These are phyloP conservation scores for Pimephales promelas DNA, from an alignment of 2,113 vertebrate genomes.

Conservation along the genomic window DNA sequence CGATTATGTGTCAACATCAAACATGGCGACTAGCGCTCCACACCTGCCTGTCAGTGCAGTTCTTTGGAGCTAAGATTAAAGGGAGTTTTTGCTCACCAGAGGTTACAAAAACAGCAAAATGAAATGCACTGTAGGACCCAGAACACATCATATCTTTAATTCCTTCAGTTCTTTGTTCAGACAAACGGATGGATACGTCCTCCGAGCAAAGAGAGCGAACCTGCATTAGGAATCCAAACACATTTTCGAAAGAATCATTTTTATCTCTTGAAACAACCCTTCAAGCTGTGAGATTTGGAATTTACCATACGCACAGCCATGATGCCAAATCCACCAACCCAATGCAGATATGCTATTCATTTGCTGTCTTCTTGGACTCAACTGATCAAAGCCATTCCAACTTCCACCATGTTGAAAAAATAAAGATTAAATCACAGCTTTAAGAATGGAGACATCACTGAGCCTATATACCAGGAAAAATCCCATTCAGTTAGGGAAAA, in stretches of 20 bases:
- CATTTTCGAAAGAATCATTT: background rate
- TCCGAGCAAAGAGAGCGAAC: background rate
- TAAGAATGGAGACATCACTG: background rate
- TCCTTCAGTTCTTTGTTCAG: conserved; percentile 48
- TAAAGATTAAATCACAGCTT: conserved; percentile 1
- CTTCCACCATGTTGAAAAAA: background rate
- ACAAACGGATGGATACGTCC: conserved; percentile 14
- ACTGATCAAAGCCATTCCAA: conserved; percentile 6
- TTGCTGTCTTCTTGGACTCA: conserved; percentile 16
- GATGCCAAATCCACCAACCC: conserved; percentile 36
- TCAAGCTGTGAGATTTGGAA: conserved; percentile 32
- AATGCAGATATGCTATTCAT: background rate
- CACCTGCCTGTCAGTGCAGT: conserved; percentile 37
- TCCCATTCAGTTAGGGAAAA: background rate
- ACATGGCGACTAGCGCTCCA: conserved; percentile 44
- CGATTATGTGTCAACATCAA: conserved; percentile 54
- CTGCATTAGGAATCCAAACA: conserved; percentile 11
- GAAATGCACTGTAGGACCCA: conserved; percentile 36
- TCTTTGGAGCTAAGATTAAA: conserved; percentile 53
- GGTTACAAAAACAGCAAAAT: conserved; percentile 23
- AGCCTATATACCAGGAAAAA: background rate
- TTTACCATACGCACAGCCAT: conserved; percentile 4
- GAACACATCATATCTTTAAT: conserved; percentile 47
- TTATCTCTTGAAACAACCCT: conserved; percentile 23
- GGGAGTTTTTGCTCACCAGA: conserved; percentile 48